Base-by-base conservation (phyloP, 2,113 vertebrate species). In the Prochilodus magdalenae region DNA sequence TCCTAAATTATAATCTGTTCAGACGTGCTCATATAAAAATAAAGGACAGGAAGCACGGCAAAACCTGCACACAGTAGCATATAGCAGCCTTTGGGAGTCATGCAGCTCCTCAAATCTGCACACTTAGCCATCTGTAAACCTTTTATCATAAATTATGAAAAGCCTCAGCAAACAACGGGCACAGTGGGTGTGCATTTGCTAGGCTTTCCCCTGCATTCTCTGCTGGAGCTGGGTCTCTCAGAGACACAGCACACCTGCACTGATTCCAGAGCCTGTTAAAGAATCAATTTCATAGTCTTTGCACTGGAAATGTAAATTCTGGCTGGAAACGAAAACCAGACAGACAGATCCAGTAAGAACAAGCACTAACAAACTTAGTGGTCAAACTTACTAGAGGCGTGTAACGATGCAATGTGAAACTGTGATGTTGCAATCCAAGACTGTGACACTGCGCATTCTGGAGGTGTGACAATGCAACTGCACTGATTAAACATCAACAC, bases 111-210 rank as follows among this genome's bases (percentile, higher is more conserved):
- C 51, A 76, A 80, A 80, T 81, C 59, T 85, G 80, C 86, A 86
- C 73, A 80, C 73, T 81, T 83, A 86, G 62, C 83, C 88, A 75
- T 80, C 78, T 83, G 84, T 84, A 88, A 88, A 86, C 77, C 86
- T 90, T 90, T 89, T 86, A 88, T 84, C 81, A 93, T 91, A 87
- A 90, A 90, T 90, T 89, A 89, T 88, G 85, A 73, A 90, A 49
- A 47, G 84, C 66, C 77, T 70, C 76, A 78, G 85, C 79, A 87
- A 90, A 85, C 82, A 87, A 84, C 59, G 65, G 78, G 49, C 57
- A 51, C n/a, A 44, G 16, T 49, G 36, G 33, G 14, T 55, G 18
- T 10, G 22, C 36, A 65, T 72, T 62, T 75, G 59, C 16, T 29
- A 71, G 36, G 70, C 63, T 69, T 55, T n/a, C 29, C 69, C 14